Evolutionary conservation across 1,140 invertebrate species (phyloP), one percentile per base, ranked within the genome.

Genomic region (Drosophila saltans): DNA sequence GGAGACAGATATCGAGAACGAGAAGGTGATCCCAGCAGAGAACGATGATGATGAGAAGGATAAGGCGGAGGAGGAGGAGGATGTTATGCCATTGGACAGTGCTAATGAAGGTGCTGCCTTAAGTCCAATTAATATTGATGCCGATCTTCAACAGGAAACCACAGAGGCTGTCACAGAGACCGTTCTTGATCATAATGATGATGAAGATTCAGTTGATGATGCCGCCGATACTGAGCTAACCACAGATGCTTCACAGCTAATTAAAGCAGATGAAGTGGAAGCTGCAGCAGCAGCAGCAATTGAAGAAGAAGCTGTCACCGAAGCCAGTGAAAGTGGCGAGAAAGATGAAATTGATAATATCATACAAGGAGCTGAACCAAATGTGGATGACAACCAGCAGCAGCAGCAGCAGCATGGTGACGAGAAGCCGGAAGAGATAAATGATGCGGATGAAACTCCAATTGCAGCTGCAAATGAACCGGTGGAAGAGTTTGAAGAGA

Each of bases 281-380:
- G 45, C 21, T 8, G 39, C 8, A 58, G 26, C 21, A 16, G 39
- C 8, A 58, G 26, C 21, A 16, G 39, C 8, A 58, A 26, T 52
- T 39, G 71, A 74, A 43, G 72, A 71, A 65, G 57, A 59, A 40
- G 33, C 24, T 26, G 45, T 26, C 45, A 52, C 45, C 45, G 45
- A 16, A 52, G 8, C 57, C 72, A 67, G 62, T 56, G 69, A 75
- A 43, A 66, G 39, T 65, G 82, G 86, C 78, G 77, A 88, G 89
- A 81, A 90, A 72, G 72, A 69, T 71, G 86, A 90, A 71, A 90
- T 71, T 58, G 85, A 90, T 69, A 90, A 90, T 75, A 90, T 90
- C 55, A 86, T 90, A 75, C 69, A 86, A 71, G 86, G 86, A 33
- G 86, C 86, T n/a, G 88, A 90, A 33, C 86, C 82, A 11, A 80